Evolutionary conservation across 1,140 invertebrate species (phyloP), one percentile per base, ranked within the genome.

Genomic region (Drosophila lini): DNA sequence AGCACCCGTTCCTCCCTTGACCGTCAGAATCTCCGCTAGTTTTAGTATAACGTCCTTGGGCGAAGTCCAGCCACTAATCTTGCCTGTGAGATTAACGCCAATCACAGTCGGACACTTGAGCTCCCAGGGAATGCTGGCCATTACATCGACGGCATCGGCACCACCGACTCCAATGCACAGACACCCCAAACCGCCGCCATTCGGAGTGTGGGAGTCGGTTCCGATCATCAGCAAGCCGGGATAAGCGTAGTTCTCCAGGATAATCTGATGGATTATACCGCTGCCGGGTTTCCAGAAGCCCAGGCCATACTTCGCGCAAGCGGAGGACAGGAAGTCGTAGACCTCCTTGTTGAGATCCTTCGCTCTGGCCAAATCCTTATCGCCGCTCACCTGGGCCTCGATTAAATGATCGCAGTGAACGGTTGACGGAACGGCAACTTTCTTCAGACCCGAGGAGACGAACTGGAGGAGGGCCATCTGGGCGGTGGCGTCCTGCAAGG

Each of bases 401-500:
- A 99, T 99, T 91, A 99, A 96, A 93, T 99, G 99, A 93, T 99
- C 99, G 93, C 99, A 99, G 93, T 99, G 99, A 84, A 99, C 99
- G 7, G 99, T 99, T 1, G 98, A 98, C 0, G 99, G 99, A 5
- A 99, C 98, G 50, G 98, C 98, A 0, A 99, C 98, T 78, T 94
- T 95, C 15, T 97, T 97, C 38, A 99, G 93, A 42, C 99, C 99
- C 85, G 96, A 97, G 0, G 98, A 99, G 82, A 99, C 99, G 91
- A 99, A 99, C 93, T 99, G 99, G 57, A 99, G 93, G 96, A 99
- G 97, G 5, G 99, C 99, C 99, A 99, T 99, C 94, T 99, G 97
- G 10, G 99, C 99, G 31, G 99, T 99, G 9, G 99, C 99, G 95
- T 99, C 99, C 93, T 99, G 99, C 98, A 99, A 99, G 59, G 98